Conservation (phyloP, 2,888 invertebrate species). For the Beris morrisii region DNA sequence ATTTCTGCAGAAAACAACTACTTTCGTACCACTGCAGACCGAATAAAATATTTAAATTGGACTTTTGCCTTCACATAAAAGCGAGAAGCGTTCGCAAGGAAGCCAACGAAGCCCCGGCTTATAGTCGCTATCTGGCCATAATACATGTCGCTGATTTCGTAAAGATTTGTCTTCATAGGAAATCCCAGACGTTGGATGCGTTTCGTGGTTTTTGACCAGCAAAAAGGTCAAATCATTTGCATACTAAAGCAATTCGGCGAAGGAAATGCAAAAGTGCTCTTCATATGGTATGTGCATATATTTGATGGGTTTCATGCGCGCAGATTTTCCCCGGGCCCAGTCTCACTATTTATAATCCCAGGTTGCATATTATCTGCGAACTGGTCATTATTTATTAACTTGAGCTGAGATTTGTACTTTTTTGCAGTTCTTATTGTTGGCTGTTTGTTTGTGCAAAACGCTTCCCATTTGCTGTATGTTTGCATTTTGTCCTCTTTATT, state of each 20-base stretch:
- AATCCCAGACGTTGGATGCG: constrained; percentile 27
- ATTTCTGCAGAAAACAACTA: constrained; percentile 11
- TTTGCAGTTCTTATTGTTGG: too few relatives aligned
- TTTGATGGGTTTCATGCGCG: constrained; percentile 36
- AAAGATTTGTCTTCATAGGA: neutral
- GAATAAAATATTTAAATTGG: constrained; percentile 38
- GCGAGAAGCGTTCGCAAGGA: constrained; percentile 12
- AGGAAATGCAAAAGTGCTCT: constrained; percentile 40
- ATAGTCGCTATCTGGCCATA: too few relatives aligned
- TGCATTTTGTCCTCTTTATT: constrained; percentile 15
- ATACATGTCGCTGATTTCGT: too few relatives aligned
- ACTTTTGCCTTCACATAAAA: constrained; percentile 27
- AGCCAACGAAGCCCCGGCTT: neutral
- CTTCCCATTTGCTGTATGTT: constrained; percentile 21
- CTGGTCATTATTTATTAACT: constrained; percentile 30
- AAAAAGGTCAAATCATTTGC: constrained; percentile 39
- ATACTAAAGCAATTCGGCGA: constrained; percentile 39
- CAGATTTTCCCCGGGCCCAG: constrained; percentile 16
- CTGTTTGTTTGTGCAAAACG: neutral
- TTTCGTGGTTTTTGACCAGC: constrained; percentile 36
- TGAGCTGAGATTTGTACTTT: constrained; percentile 20
- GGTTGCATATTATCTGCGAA: constrained; percentile 20
- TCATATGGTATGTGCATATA: constrained; percentile 38
- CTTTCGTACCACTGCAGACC: constrained; percentile 8
- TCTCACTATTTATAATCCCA: neutral